Base-by-base conservation (phyloP, 2,888 invertebrate genomes). In the Pardosa pseudoannulata region DNA sequence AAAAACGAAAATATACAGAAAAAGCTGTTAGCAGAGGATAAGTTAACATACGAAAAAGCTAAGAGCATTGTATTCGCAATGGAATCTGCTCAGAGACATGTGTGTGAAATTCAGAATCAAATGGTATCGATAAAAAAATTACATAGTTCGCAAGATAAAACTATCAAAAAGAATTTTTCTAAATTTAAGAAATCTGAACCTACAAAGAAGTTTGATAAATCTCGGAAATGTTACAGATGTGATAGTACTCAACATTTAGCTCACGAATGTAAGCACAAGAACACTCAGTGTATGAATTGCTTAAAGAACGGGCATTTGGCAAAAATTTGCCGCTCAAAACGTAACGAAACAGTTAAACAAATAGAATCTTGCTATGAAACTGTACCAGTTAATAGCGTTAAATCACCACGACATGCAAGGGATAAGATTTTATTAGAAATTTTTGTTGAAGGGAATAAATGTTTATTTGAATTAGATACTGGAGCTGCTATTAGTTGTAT, bases 161-260 rank as follows among this genome's bases (percentile, higher is more conserved):
- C 62, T 75, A 56, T 56, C 41, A 65, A 65, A 74, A 75, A 75
- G 65, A 65, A 75, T 65, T 75, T 65, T 75, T 75, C 75, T 75
- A 75, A 75, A 75, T 75, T 75, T 75, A 67, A 75, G 46, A 75
- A 75, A 75, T 65, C 46, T 65, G 65, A 75, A 76, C 65, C 65
- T 75, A 65, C 41, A 75, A 75, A 75, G 75, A 75, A 75, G 65
- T 65, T 65, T 65, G 75, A 65, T 65, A 75, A 75, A 75, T 75
- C 75, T 75, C 75, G 75, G 75, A 75, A 75, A 75, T 75, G 65
- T 75, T 75, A 75, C 75, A 75, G 75, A 75, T 75, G 75, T 75
- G 75, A 75, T 75, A 75, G 65, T 75, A 75, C 75, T 75, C 75
- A 75, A 75, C 75, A 75, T 75, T 75, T 75, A 75, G 75, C 75